A percentile compares a stretch with the other conserved stretches of the same genome.
Conservation (phyloP, 2,113 vertebrate genomes). For the Tragelaphus imberbis region DNA sequence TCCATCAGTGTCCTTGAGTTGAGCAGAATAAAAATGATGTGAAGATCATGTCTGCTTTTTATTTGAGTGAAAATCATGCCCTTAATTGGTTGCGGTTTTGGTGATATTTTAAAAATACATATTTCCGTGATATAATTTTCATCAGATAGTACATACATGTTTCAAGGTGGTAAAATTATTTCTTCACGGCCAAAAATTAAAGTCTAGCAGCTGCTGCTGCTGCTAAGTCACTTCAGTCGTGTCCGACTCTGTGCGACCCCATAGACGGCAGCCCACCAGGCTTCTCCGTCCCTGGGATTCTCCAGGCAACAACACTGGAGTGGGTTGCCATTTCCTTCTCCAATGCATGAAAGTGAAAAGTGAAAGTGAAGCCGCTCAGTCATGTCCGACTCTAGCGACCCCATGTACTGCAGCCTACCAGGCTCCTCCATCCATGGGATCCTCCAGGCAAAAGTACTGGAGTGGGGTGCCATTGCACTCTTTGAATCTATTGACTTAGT, state of each 20-base stretch:
- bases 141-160: background rate
- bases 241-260: no score
- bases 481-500: background rate
- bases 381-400: no score
- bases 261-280: no score
- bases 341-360: no score
- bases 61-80: background rate
- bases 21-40: slow-evolving; percentile 1
- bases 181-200: background rate
- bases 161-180: background rate
- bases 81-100: background rate
- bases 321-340: no score
- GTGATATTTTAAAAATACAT: background rate
- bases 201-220: background rate
- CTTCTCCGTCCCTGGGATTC: no score
- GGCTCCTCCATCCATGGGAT: no score
- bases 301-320: no score
- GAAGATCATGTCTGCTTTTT: background rate
- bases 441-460: no score
- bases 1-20: slow-evolving; percentile 16
- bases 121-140: background rate
- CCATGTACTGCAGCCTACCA: no score
- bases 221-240: no score
- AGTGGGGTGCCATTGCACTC: background rate
- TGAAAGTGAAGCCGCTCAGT: no score